Evolutionary conservation across 2,113 vertebrate species (phyloP).

Genomic region (Ctenomys sociabilis): DNA sequence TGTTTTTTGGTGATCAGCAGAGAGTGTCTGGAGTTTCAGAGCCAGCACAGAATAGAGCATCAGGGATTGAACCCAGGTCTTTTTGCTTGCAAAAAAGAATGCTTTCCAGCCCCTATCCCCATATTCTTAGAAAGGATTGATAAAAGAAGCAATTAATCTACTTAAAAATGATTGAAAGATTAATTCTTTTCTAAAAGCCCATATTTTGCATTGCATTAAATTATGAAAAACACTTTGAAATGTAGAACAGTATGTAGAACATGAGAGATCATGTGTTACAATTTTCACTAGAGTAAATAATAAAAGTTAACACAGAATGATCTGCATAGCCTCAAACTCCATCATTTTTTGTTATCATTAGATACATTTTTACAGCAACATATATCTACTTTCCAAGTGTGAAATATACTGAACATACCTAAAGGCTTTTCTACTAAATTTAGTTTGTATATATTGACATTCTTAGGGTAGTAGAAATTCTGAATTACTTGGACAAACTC

Average conservation of each 20-base stretch:
- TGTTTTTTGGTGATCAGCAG: too few relatives aligned
- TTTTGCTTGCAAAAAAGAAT: too few relatives aligned
- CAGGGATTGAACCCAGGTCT: too few relatives aligned
- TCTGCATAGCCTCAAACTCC: not conserved
- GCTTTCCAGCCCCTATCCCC: not conserved
- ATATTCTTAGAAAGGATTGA: not conserved
- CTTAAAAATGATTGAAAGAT: not conserved
- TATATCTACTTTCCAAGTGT: not conserved
- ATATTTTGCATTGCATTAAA: not conserved
- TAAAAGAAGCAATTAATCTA: not conserved
- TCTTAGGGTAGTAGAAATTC: not conserved
- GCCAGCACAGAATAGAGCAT: too few relatives aligned
- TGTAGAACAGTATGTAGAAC: not conserved
- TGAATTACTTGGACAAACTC: not conserved
- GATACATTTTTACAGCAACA: not conserved
- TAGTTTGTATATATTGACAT: not conserved
- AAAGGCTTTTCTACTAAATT: conserved; percentile 46
- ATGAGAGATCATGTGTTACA: not conserved
- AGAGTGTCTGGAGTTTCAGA: too few relatives aligned
- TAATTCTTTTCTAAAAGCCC: not conserved
- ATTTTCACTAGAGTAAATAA: not conserved
- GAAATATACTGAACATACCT: not conserved
- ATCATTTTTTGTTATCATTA: conserved; percentile 11
- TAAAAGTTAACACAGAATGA: conserved; percentile 32
- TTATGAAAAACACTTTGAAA: conserved; percentile 12